Conservation (phyloP, 2,888 invertebrate genomes). For the Odontomyia ornata region DNA sequence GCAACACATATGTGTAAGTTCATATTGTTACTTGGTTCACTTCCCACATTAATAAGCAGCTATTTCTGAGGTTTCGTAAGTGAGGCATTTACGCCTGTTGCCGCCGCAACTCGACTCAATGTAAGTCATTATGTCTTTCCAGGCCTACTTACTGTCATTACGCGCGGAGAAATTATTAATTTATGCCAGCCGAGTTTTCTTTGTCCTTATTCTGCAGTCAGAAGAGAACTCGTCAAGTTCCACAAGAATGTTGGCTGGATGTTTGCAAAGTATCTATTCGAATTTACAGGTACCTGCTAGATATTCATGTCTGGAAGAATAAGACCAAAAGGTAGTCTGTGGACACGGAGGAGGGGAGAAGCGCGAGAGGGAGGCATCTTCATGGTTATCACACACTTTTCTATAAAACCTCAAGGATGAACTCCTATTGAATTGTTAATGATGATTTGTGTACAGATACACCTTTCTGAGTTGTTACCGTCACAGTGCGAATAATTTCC, state of each 20-base stretch:
- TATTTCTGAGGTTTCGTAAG: conserved; percentile 13
- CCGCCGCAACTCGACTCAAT: conserved; percentile 14
- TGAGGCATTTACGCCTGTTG: conserved; percentile 27
- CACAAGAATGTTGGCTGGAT: neutral
- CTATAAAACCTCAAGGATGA: conserved; percentile 11
- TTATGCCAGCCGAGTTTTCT: conserved; percentile 3
- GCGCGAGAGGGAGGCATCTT: neutral
- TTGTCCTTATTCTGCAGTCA: conserved; percentile 13
- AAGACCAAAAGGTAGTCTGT: neutral
- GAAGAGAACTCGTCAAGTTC: neutral
- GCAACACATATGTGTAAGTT: neutral
- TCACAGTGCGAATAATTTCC: conserved; percentile 11
- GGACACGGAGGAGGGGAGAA: too few relatives aligned
- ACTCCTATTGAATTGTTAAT: conserved; percentile 20
- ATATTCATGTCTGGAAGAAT: neutral
- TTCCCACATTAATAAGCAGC: neutral
- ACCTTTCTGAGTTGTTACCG: neutral
- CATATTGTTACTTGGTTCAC: neutral
- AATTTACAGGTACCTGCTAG: neutral
- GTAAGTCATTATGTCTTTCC: conserved; percentile 15
- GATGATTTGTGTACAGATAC: neutral
- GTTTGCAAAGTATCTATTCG: neutral
- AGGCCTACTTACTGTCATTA: conserved; percentile 19
- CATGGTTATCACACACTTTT: neutral
- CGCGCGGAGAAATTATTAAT: conserved; percentile 24